Evolutionary conservation across 2,888 invertebrate species (phyloP), one percentile per base, ranked within the genome.

Genomic region (Auanema sp.): DNA sequence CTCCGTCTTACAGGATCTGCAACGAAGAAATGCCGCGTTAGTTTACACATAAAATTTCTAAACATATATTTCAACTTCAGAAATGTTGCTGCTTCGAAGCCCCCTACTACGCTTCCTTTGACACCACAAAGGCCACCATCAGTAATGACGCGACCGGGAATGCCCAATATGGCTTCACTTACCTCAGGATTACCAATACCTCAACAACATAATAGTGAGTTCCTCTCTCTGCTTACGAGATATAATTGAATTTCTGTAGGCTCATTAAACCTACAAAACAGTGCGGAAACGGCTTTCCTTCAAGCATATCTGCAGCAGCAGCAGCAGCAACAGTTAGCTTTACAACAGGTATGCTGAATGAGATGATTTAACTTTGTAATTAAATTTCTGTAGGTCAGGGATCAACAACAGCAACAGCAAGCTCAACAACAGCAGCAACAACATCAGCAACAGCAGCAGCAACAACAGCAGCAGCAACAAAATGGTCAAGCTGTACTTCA

Each of bases 1-100:
- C 61, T 56, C 63, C 5, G 72, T 68, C 10, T 49, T 69, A 10
- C 64, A 61, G 52, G 70, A 72, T 42, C 68, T 68, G 21, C 44
- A 68, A n/a, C 49, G 69, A 50, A 60, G 66, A 56, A 63, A 59
- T 51, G 68, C 68, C 14, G 18, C 47, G 47, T 47, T 21, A 47
- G 47, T 47, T 47, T 56, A 33, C 43, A 3, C 43, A 42, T 41
- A 1, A n/a, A 11, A 43, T 12, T n/a, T 43, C 12, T 43, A n/a
- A 43, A 43, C 43, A 43, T 43, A 12, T 11, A 12, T 43, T 43
- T 47, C 47, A 5, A 49, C n/a, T 62, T 49, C 50, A 62, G 62
- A 33, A 33, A 33, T 33, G 33, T 8, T 41, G 60, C 64, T 14
- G 54, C 58, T 16, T 61, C 54, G 14, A 52, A 47, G 51, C 61